These are phyloP conservation scores for Gila robusta DNA, from an alignment of 2,797 vertebrate genomes.

Conservation along the genomic window DNA sequence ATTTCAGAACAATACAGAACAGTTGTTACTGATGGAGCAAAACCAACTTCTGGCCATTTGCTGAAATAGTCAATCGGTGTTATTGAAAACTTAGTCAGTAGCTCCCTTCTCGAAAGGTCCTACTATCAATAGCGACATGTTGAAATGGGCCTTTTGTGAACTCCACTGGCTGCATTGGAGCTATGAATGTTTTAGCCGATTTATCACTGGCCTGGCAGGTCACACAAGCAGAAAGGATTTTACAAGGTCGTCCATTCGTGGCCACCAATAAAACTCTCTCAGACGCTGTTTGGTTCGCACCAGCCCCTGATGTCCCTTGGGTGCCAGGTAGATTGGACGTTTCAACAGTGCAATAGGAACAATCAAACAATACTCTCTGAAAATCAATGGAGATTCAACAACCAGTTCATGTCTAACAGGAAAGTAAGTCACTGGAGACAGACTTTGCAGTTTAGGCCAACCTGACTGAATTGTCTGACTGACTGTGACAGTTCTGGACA, in stretches of 20 bases:
- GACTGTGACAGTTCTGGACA: slow-evolving; percentile 6
- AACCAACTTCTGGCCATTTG: slow-evolving; percentile 42
- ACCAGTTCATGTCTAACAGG: too few relatives aligned
- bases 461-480: background rate
- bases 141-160: slow-evolving; percentile 20
- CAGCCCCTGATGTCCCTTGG: too few relatives aligned
- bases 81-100: slow-evolving; percentile 29
- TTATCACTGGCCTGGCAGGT: background rate
- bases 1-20: background rate
- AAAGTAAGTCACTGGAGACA: background rate
- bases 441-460: slow-evolving; percentile 8
- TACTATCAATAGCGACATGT: slow-evolving; percentile 36
- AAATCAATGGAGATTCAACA: too few relatives aligned
- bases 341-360: background rate
- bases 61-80: slow-evolving; percentile 42
- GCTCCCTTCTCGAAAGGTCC: slow-evolving; percentile 14
- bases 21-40: background rate
- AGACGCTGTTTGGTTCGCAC: background rate
- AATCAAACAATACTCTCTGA: background rate
- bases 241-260: background rate
- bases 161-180: slow-evolving; percentile 26
- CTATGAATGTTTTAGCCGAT: too few relatives aligned
- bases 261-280: background rate
- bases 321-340: too few relatives aligned
- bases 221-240: background rate